Evolutionary conservation across 2,113 vertebrate genomes (phyloP).

Genomic region (Columba livia): DNA sequence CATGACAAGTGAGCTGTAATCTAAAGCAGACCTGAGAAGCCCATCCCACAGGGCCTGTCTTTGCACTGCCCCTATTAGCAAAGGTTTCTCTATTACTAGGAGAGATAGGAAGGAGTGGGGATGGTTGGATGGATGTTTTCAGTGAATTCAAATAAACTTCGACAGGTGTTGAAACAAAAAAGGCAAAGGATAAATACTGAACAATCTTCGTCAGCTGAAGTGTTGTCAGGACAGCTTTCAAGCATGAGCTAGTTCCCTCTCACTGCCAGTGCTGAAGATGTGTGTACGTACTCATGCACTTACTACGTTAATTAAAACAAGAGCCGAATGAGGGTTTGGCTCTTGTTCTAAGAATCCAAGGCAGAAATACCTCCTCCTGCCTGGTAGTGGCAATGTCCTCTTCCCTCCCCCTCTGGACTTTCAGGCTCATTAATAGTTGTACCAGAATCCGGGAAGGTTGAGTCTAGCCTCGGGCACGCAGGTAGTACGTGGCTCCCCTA

Average conservation of each 20-base stretch:
- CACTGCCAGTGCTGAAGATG: neutral
- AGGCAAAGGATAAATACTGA: neutral
- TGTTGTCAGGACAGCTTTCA: neutral
- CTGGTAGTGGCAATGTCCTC: neutral
- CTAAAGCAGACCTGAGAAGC: neutral
- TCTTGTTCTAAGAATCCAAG: neutral
- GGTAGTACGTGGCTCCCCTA: neutral
- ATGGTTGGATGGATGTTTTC: neutral
- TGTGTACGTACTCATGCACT: neutral
- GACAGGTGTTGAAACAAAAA: conserved; percentile 1
- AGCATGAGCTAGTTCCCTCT: neutral
- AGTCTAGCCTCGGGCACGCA: neutral
- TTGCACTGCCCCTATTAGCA: neutral
- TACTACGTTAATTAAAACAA: neutral
- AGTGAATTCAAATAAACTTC: neutral
- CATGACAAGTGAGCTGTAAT: neutral
- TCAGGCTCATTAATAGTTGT: neutral
- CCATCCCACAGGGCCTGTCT: neutral
- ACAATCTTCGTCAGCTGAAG: neutral
- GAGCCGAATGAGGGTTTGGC: neutral
- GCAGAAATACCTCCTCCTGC: neutral
- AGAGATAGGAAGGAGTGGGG: neutral
- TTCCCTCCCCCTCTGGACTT: neutral
- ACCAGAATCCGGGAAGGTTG: conserved; percentile 27
- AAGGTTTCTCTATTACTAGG: neutral